These are phyloP conservation scores for Ramphastos sulfuratus DNA, from an alignment of 2,113 vertebrate genomes.

Conservation along the genomic window DNA sequence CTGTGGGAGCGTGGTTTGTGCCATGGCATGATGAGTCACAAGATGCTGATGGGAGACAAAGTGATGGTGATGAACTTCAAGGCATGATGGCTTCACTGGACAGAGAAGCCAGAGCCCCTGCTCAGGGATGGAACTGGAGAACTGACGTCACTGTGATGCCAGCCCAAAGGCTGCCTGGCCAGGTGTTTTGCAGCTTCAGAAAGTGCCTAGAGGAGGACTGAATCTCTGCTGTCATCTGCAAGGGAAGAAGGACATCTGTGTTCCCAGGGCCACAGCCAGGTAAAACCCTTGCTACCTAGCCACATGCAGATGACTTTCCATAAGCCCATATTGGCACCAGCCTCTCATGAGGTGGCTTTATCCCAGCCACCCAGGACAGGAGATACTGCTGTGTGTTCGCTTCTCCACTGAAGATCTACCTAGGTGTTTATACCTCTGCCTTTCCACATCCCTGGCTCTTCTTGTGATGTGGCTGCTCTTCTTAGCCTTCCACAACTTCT, in stretches of 20 bases:
- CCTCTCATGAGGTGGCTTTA: neutral
- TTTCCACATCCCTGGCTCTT: neutral
- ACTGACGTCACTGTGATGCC: accelerated
- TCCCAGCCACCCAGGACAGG: neutral
- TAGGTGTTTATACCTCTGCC: neutral
- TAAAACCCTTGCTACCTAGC: neutral
- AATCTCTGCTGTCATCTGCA: neutral
- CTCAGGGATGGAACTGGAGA: neutral
- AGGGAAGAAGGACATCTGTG: neutral
- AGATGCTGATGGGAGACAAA: neutral
- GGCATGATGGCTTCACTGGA: neutral
- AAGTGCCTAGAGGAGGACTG: neutral
- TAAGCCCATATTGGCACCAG: accelerated
- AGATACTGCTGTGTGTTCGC: accelerated
- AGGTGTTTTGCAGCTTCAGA: neutral
- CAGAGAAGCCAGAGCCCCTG: accelerated
- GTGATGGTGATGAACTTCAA: accelerated
- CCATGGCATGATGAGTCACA: accelerated
- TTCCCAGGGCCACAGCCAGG: neutral
- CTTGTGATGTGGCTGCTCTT: accelerated
- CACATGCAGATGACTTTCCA: accelerated
- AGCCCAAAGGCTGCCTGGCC: neutral
- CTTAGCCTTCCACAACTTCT: accelerated
- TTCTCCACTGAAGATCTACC: neutral
- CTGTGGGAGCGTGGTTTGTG: accelerated